Evolutionary conservation across 2,113 vertebrate species (phyloP), one percentile per base, ranked within the genome.

Genomic region (Tragelaphus scriptus): DNA sequence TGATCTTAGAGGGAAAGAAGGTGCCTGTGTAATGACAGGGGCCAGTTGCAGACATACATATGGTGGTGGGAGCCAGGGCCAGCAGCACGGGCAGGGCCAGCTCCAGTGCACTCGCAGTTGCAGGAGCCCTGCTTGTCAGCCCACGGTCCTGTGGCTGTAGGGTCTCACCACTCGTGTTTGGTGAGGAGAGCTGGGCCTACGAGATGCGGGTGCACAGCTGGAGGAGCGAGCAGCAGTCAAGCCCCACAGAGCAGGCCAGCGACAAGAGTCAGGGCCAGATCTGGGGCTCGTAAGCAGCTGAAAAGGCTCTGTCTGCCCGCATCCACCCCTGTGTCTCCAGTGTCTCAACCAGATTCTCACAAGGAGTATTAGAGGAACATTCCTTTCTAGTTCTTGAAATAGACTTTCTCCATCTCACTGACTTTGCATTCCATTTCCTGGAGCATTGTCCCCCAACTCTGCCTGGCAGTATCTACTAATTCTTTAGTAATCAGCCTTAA

Each of bases 401-500:
- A 53, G 55, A 25, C 79, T 56, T 94, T 23, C 19, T 40, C 30
- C 21, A 58, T 68, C 26, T 49, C 14, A 9, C 55, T 32, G 49
- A 71, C 6, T 56, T 90, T 79, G 28, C 13, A 77, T 89, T 93
- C 36, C 51, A 58, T 13, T 86, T 80, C 25, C 49, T 90, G 25
- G 49, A 85, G 30, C 19, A 47, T 4, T 13, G 61, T 56, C 14
- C 14, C 11, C 16, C 16, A 7, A 28, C 49, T 13, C 47, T 85
- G 21, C 25, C 56, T 80, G 14, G 58, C 7, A 47, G 36, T 85
- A 21, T 28, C 11, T 61, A 51, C n/a, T 63, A 49, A 89, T 85
- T 85, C 17, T 85, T 90, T 65, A 63, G 56, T 25, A 94, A 86
- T 90, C 71, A 90, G 21, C 49, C 71, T 65, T 26, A 59, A 90